Conservation (phyloP, 1,140 invertebrate genomes). For the Drosophila leontia region DNA sequence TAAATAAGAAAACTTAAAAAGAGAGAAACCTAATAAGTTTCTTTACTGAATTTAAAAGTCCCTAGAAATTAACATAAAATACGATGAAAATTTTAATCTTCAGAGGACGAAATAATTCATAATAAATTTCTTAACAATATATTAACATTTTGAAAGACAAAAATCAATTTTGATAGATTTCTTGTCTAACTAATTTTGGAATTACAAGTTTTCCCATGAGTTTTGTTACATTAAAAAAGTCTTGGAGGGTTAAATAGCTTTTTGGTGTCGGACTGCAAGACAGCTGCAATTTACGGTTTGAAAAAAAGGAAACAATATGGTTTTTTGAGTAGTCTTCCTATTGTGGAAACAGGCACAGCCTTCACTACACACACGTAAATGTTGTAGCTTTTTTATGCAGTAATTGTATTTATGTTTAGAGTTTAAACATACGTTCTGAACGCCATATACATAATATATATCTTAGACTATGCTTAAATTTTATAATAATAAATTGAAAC, state of each 20-base stretch:
- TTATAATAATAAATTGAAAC: constrained; percentile 71
- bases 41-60: background rate
- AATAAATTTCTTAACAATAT: background rate
- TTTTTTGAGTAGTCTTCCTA: constrained; percentile 45
- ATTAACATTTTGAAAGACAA: background rate
- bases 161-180: background rate
- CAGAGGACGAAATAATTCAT: background rate
- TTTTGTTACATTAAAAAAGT: background rate
- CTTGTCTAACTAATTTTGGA: too few species aligned
- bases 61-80: background rate
- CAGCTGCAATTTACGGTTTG: constrained; percentile 11
- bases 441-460: constrained; percentile 68
- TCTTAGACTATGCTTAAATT: constrained; percentile 70
- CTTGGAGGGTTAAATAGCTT: constrained; percentile 30
- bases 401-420: constrained; percentile 73
- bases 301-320: constrained; percentile 21
- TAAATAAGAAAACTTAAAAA: background rate
- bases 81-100: background rate
- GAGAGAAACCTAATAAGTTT: background rate
- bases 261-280: constrained; percentile 32
- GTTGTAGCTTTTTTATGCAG: constrained; percentile 59
- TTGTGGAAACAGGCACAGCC: constrained; percentile 54
- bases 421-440: constrained; percentile 69
- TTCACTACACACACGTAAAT: constrained; percentile 60
- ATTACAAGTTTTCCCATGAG: constrained; percentile 6